A percentile compares a stretch with the other conserved stretches of the same genome.
Conservation (phyloP, 2,797 vertebrate species). For the Poecilia gillii region DNA sequence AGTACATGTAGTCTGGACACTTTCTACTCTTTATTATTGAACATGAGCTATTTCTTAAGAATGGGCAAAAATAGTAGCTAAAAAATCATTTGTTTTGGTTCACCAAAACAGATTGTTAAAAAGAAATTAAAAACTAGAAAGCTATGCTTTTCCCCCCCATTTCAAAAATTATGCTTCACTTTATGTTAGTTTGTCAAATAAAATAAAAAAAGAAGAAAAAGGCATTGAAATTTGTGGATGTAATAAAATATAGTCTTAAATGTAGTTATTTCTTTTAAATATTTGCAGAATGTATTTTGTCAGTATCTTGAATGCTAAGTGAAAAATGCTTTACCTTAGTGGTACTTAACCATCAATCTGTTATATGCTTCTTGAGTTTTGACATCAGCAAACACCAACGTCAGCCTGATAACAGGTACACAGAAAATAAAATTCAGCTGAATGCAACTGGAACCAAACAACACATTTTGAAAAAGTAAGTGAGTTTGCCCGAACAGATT, state of each 20-base stretch:
- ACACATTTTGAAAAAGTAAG: conserved; percentile 20
- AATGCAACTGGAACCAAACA: conserved; percentile 19
- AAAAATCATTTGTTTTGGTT: neutral
- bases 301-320: neutral
- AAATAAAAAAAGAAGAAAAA: neutral
- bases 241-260: neutral
- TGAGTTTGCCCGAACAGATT: neutral
- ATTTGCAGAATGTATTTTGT: neutral
- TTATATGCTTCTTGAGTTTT: conserved; percentile 9
- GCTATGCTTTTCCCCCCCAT: neutral
- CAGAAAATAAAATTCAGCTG: conserved; percentile 22
- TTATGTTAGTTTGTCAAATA: neutral
- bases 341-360: neutral
- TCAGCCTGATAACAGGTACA: conserved; percentile 19
- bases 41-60: neutral
- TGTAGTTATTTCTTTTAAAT: neutral
- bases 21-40: neutral
- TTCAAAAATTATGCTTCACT: neutral
- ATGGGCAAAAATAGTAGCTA: neutral
- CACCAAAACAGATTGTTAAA: neutral
- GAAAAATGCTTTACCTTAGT: neutral
- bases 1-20: too few relatives aligned
- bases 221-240: neutral
- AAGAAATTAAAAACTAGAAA: neutral
- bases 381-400: conserved; percentile 12